Evolutionary conservation across 1,140 invertebrate species (phyloP).

Genomic region (Pollicipes pollicipes): DNA sequence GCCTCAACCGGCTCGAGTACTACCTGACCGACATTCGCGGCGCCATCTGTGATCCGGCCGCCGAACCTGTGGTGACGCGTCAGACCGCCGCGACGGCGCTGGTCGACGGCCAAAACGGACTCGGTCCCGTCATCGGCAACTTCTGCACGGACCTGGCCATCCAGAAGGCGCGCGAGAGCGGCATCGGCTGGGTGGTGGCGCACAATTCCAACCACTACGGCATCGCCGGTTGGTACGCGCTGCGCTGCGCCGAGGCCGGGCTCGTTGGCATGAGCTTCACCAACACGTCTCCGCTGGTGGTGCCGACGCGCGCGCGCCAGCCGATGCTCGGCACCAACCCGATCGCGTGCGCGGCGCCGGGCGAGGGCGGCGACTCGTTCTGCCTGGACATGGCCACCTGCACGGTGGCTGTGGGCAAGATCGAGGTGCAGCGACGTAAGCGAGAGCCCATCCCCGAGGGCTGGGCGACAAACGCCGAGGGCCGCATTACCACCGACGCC

Average conservation of each 20-base stretch:
- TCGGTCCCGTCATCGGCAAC: conserved; percentile 75
- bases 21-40: conserved; percentile 35
- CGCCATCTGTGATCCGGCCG: conserved; percentile 29
- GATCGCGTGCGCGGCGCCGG: conserved; percentile 58
- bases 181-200: conserved; percentile 69
- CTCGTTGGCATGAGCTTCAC: conserved; percentile 85
- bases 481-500: conserved; percentile 45
- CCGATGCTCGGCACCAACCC: conserved; percentile 78
- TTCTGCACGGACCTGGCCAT: conserved; percentile 80
- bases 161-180: conserved; percentile 58
- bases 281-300: conserved; percentile 76
- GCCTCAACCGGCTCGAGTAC: conserved; percentile 63
- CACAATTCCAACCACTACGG: conserved; percentile 77
- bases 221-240: conserved; percentile 78
- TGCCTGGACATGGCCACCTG: conserved; percentile 88
- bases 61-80: too few relatives aligned
- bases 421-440: conserved; percentile 62
- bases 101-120: conserved; percentile 61
- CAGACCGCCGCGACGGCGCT: conserved; percentile 58
- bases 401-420: conserved; percentile 62
- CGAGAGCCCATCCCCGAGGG: conserved; percentile 49
- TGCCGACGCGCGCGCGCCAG: conserved; percentile 54
- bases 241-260: too few relatives aligned
- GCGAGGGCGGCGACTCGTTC: conserved; percentile 48
- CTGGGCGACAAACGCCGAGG: conserved; percentile 62